These are phyloP conservation scores for Hirtodrosophila histrioides DNA, from an alignment of 2,888 invertebrate species.

Conservation along the genomic window DNA sequence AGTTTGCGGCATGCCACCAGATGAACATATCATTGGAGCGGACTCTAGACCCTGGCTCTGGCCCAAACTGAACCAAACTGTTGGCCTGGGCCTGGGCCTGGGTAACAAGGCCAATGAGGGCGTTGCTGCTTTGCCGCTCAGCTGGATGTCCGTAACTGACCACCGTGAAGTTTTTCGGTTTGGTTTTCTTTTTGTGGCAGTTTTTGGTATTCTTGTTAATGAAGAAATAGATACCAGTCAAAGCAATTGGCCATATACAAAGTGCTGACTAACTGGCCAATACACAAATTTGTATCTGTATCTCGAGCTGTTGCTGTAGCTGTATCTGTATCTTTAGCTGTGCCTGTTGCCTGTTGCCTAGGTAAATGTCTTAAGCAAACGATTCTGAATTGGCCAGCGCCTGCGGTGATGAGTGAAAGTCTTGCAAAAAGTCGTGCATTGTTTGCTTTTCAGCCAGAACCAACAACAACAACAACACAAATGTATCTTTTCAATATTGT, in stretches of 20 bases:
- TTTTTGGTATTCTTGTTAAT: conserved; percentile 64
- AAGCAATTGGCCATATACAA: conserved; percentile 12
- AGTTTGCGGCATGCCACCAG: conserved; percentile 6
- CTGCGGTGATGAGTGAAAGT: conserved; percentile 70
- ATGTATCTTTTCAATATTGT: conserved; percentile 26
- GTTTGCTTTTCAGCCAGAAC: conserved; percentile 32
- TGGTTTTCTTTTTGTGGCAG: conserved; percentile 1
- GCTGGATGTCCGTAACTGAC: conserved; percentile 69
- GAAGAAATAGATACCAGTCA: conserved; percentile 67
- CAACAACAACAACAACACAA: conserved; percentile 9
- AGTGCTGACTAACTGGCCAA: conserved; percentile 57
- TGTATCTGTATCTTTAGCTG: no score
- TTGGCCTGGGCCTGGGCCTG: neutral
- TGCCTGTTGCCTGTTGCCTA: neutral
- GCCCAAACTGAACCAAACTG: no score
- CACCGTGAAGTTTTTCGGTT: conserved; percentile 62
- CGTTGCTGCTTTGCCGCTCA: conserved; percentile 65
- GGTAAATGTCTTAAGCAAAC: conserved; percentile 8
- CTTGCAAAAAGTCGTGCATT: conserved; percentile 70
- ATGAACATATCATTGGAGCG: conserved; percentile 67
- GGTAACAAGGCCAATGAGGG: conserved; percentile 69
- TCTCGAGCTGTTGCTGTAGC: no score
- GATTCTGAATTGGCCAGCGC: conserved; percentile 59
- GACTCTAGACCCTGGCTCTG: conserved; percentile 11
- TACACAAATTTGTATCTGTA: neutral